A percentile compares a stretch with the other conserved stretches of the same genome.
These are phyloP conservation scores for Zaprionus camerounensis DNA, from an alignment of 1,140 invertebrate species.

Conservation along the genomic window DNA sequence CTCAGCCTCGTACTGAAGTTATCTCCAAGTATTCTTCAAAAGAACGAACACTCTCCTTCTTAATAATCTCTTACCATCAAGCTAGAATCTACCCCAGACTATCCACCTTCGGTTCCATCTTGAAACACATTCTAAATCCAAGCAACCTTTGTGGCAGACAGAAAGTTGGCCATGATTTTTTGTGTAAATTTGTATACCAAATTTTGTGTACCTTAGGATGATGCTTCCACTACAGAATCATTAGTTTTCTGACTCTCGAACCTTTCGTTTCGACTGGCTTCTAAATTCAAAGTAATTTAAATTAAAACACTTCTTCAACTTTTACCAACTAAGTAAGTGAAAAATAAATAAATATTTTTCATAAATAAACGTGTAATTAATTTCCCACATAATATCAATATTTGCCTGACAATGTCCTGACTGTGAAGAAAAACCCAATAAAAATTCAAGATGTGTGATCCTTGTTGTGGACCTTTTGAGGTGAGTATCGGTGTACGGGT, in stretches of 20 bases:
- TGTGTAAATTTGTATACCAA: not conserved
- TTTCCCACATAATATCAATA: not conserved
- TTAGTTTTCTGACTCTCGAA: constrained; percentile 54
- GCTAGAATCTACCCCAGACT: not conserved
- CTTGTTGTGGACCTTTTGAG: constrained; percentile 77
- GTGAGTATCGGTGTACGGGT: constrained; percentile 45
- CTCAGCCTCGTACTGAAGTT: not conserved
- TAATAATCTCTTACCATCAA: too few species aligned
- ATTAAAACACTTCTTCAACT: constrained; percentile 37
- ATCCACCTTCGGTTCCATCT: not conserved
- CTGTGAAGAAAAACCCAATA: constrained; percentile 45
- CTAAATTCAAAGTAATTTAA: constrained; percentile 68
- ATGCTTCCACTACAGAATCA: constrained; percentile 17
- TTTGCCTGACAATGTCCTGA: not conserved
- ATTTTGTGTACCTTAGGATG: not conserved
- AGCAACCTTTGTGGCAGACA: not conserved
- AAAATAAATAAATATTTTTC: not conserved
- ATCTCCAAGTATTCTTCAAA: not conserved
- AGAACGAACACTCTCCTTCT: too few species aligned
- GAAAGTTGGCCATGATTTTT: constrained; percentile 25
- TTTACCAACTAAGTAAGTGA: constrained; percentile 41
- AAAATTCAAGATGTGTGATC: constrained; percentile 66
- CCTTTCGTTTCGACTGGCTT: constrained; percentile 58
- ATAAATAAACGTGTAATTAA: not conserved
- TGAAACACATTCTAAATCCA: not conserved